phyloP scores from a whole-genome alignment of 2,797 vertebrate species.

The Caiman crocodilus region DNA sequence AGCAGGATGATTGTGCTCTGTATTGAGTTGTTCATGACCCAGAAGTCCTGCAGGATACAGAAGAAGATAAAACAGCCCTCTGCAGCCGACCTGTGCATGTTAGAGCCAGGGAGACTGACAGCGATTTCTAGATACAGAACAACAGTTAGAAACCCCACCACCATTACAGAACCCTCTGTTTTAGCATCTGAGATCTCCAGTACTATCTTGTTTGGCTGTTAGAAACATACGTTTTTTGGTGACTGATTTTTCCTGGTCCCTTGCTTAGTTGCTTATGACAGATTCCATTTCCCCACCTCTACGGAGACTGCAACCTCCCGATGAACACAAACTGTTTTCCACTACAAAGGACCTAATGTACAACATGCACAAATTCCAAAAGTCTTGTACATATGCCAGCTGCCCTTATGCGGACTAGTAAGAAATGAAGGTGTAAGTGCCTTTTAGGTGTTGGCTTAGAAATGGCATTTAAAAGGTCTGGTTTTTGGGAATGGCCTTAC shows the following conservation, averaged over 20 bases:
- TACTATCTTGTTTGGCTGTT: neutral
- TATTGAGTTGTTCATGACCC: constrained; percentile 99
- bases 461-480: too few species aligned
- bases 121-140: neutral
- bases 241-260: neutral
- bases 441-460: neutral
- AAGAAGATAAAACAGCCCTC: neutral
- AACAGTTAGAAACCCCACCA: neutral
- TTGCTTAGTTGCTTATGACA: neutral
- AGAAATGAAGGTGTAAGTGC: neutral
- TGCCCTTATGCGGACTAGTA: neutral
- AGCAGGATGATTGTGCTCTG: constrained; percentile 99
- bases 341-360: neutral
- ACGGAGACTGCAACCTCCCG: neutral
- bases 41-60: constrained; percentile 89
- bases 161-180: neutral
- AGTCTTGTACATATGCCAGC: neutral
- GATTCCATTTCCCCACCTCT: neutral
- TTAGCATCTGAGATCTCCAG: neutral
- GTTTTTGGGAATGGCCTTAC: too few species aligned
- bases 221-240: neutral
- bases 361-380: neutral
- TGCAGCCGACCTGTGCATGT: neutral
- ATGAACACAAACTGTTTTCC: neutral
- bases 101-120: neutral